Evolutionary conservation across 1,140 invertebrate genomes (phyloP), one percentile per base, ranked within the genome.

Genomic region (Daktulosphaira vitifoliae): DNA sequence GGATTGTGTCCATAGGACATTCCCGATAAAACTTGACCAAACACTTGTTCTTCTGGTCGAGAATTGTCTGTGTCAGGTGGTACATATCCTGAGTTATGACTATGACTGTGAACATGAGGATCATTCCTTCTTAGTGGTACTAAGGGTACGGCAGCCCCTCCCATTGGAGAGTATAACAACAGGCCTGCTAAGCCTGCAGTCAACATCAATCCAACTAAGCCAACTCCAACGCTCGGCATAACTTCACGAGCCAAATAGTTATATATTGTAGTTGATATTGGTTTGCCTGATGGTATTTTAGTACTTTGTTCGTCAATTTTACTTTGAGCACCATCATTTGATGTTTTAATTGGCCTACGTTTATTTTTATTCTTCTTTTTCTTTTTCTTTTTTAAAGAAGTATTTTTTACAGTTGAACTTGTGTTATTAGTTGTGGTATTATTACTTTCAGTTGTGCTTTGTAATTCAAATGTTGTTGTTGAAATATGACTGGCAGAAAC

Each of bases 161-260:
- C 80, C 11, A 82, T 78, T 68, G 87, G 87, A 8, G 86, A 86
- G 65, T 73, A 87, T 13, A 88, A 75, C 71, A 88, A 85, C 66
- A 88, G 85, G 26, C 85, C 84, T 25, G 86, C 86, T 29, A 89
- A 72, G 15, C 86, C 86, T 13, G 83, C 81, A 37, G 83, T 78
- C 13, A 87, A 78, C 42, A 86, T 82, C 38, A 88, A 72, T 7
- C 86, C 86, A 16, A 88, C 81, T 18, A 88, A 73, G 70, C 86
- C 86, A 1, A 89, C 82, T 18, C 86, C 85, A 16, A 89, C 84
- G 64, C 83, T 84, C 0, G 86, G 85, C 82, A 89, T 87, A 0
- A 89, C 84, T 78, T 88, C 86, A 70, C 85, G 77, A 8, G 85
- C 84, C 20, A 89, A 73, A 69, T 86, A 89, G 71, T 86, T 88